These are phyloP conservation scores for Sphinx pinastri DNA, from an alignment of 2,888 invertebrate species.

Conservation along the genomic window DNA sequence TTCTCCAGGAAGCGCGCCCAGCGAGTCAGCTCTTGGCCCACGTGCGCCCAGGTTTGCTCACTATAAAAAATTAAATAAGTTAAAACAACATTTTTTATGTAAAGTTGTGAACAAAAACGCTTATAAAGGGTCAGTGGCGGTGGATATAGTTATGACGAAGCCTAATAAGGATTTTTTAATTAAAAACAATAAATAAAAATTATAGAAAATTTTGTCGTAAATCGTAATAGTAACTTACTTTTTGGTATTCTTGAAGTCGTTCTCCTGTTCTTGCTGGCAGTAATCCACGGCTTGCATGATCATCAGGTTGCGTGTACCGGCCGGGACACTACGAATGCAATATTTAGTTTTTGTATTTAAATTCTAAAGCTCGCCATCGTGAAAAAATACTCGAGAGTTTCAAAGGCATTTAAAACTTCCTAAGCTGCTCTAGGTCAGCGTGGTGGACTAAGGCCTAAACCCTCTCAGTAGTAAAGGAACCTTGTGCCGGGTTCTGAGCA, in stretches of 20 bases:
- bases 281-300: constrained; percentile 76
- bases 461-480: too few relatives aligned
- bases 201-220: too few relatives aligned
- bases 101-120: neutral
- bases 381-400: too few relatives aligned
- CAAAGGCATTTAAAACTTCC: too few relatives aligned
- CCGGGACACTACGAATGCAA: constrained; percentile 58
- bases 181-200: too few relatives aligned
- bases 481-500: too few relatives aligned
- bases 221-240: constrained; percentile 51
- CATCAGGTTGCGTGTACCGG: constrained; percentile 71
- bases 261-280: constrained; percentile 77
- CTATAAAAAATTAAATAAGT: constrained; percentile 40
- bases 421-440: too few relatives aligned
- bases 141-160: neutral
- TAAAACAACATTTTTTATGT: neutral
- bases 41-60: constrained; percentile 65
- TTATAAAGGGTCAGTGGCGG: neutral
- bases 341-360: neutral
- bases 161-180: too few relatives aligned
- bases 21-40: constrained; percentile 68
- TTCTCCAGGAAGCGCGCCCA: constrained; percentile 79
- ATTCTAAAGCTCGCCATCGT: too few relatives aligned
- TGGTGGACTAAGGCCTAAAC: too few relatives aligned
- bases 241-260: constrained; percentile 68